phyloP scores from a whole-genome alignment of 2,113 vertebrate genomes.

The Cranoglanis bouderius region DNA sequence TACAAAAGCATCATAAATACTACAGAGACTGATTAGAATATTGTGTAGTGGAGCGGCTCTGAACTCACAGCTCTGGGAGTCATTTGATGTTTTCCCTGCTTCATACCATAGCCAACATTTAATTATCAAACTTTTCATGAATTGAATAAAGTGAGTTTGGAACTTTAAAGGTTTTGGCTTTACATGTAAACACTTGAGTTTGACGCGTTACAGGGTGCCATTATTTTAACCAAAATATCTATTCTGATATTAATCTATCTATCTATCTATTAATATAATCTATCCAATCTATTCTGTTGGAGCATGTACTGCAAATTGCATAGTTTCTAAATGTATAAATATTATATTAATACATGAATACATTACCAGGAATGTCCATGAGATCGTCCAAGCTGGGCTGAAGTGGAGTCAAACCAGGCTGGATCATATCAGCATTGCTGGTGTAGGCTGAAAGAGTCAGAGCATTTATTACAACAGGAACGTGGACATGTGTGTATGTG shows the following conservation, averaged over 20 bases:
- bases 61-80: not conserved
- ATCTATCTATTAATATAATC: no score
- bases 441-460: conserved; percentile 77
- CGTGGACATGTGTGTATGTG: not conserved
- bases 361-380: conserved; percentile 92
- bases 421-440: conserved; percentile 95
- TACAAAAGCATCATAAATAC: not conserved
- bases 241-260: no score
- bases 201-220: not conserved
- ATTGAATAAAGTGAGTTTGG: not conserved
- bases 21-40: not conserved
- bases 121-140: not conserved
- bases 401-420: conserved; percentile 88
- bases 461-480: not conserved
- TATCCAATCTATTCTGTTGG: not conserved
- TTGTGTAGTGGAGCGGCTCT: not conserved
- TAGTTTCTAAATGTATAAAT: not conserved
- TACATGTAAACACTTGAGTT: not conserved
- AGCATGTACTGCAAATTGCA: not conserved
- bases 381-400: conserved; percentile 94
- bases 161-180: not conserved
- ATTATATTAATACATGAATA: not conserved
- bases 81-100: not conserved
- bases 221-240: not conserved
- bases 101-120: not conserved